Evolutionary conservation across 2,888 invertebrate species (phyloP).

Genomic region (Drosophila borealis): DNA sequence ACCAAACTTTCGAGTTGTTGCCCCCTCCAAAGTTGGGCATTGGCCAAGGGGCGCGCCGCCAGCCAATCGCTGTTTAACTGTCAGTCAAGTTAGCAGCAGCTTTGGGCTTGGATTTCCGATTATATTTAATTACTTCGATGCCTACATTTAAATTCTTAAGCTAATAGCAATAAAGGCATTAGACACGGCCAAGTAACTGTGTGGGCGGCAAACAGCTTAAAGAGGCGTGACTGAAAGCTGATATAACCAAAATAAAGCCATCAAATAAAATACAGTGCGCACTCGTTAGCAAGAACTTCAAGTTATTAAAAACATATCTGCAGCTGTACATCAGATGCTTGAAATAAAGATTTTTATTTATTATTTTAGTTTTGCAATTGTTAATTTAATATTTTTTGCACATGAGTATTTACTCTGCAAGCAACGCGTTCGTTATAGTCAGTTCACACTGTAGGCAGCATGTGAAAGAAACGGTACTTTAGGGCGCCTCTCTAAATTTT

Average conservation of each 20-base stretch:
- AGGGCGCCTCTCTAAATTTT: too few relatives aligned
- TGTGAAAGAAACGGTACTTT: too few relatives aligned
- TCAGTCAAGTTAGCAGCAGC: conserved; percentile 23
- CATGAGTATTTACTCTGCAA: too few relatives aligned
- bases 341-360: too few relatives aligned
- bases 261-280: not conserved
- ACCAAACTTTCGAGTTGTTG: conserved; percentile 47
- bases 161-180: conserved; percentile 13
- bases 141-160: conserved; percentile 27
- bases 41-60: conserved; percentile 47
- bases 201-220: conserved; percentile 24
- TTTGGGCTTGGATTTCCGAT: conserved; percentile 41
- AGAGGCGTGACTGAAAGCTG: conserved; percentile 3
- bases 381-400: too few relatives aligned
- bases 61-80: conserved; percentile 32
- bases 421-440: too few relatives aligned
- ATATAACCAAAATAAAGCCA: conserved; percentile 3
- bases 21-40: conserved; percentile 59
- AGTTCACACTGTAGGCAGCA: too few relatives aligned
- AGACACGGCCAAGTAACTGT: not conserved
- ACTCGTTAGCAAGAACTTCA: too few relatives aligned
- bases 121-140: conserved; percentile 41
- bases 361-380: too few relatives aligned
- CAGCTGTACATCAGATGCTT: too few relatives aligned
- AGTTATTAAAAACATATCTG: too few relatives aligned